Evolutionary conservation across 2,888 invertebrate species (phyloP), one percentile per base, ranked within the genome.

Genomic region (Tipula unca): DNA sequence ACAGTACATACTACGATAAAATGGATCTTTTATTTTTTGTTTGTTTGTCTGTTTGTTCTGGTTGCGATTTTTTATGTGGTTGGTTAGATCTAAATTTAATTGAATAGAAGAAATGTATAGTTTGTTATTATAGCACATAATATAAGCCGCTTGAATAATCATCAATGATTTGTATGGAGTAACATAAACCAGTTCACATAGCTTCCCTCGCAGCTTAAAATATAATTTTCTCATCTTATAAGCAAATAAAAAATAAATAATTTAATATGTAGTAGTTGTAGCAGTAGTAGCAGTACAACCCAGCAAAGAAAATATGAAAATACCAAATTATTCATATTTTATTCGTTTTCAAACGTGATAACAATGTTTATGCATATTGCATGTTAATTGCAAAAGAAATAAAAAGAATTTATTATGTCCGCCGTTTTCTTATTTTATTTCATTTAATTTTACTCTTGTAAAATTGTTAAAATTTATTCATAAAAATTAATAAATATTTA

Each of bases 341-440:
- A 69, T 69, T 69, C 69, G 25, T 69, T 69, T 83, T 83, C 17
- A 85, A 85, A 85, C 85, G 85, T 85, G 85, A 42, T 85, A 85
- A 42, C 85, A 85, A 85, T 42, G 42, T 85, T 85, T 86, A 86
- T 86, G 85, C 86, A 86, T 86, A 86, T 85, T 86, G 86, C 85
- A 86, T 87, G 87, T 87, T 87, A 87, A 88, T 88, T 88, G 88
- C 87, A 87, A 32, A 86, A 69, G 25, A 69, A 69, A 69, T 69
- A 25, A 69, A 69, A 69, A 69, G 25, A 69, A 69, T 69, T 69
- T 69, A 25, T 25, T 69, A 69, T 69, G 69, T 69, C 69, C 69
- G 25, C 14, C 13, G 69, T 69, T 69, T 69, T 69, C 25, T 20
- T 69, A 69, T 69, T 69, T 69, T 25, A 13, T 69, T 69, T 69